Base-by-base conservation (phyloP, 2,888 invertebrate species). In the Periphyllus acericola region DNA sequence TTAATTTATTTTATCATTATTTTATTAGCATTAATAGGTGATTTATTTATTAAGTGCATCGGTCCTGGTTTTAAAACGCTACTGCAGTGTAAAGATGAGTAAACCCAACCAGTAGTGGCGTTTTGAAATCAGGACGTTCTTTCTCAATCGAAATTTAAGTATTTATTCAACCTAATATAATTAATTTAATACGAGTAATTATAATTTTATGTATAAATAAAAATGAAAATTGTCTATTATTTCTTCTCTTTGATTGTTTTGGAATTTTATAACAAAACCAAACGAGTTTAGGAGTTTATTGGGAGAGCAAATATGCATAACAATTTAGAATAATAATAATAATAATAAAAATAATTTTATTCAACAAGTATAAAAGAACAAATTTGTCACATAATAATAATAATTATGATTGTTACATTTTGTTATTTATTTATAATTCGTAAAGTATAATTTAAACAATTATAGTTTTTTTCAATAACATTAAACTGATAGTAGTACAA, bases 281-380 rank as follows among this genome's bases (percentile, higher is more conserved):
- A 60, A 60, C 6, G 25, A 6, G 60, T 25, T 25, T 60, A 19
- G 46, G 46, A 46, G 25, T 60, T 60, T 3, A 60, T 60, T 60
- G 25, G 1, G 60, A 60, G 25, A 60, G 60, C 60, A 60, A 25
- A 2, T 6, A 25, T 25, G 19, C 0, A 60, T 21, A 60, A 60
- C 0, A 60, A 25, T 25, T 5, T 25, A 60, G 71, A 25, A n/a
- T 46, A 66, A 84, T 66, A 75, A 84, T 76, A 76, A 76, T 84
- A 81, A 40, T 83, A 87, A 80, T 87, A 80, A 72, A 87, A 79
- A 87, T 87, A 74, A 66, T 87, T 87, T 87, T 87, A 87, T 87
- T 87, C 74, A 87, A 87, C 87, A 87, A 81, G 81, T 87, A 87
- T 87, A 87, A 87, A 87, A 87, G 87, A 87, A 87, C 87, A 87